Evolutionary conservation across 2,113 vertebrate species (phyloP), one percentile per base, ranked within the genome.

Genomic region (Oncorhynchus gorbuscha): DNA sequence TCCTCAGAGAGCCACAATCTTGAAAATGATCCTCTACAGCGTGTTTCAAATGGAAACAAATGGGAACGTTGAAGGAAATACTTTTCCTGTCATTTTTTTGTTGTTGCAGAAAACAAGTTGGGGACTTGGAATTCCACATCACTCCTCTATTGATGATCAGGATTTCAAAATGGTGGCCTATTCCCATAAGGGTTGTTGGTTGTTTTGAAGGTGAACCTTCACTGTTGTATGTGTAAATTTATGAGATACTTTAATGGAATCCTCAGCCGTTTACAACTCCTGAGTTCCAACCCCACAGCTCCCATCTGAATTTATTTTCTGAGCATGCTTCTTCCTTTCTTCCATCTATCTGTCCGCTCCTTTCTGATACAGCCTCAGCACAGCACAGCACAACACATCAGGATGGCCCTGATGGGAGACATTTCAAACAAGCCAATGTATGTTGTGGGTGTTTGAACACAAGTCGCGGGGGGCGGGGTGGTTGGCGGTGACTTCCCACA

Each of bases 361-460:
- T 62, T n/a, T 62, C 20, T 62, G 59, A 62, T 62, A n/a, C n/a
- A 62, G n/a, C n/a, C 59, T 16, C 20, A 62, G 59, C 59, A 62
- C 72, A 62, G 59, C 59, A 62, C 72, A 86, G 80, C 83, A 75
- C 18, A 61, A 22, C 20, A 61, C 76, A 86, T 81, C 83, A 73
- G 79, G 28, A 77, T 74, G 8, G 71, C 76, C 84, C 82, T 83
- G 83, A 87, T 73, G 85, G 83, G 83, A 88, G 83, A 80, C 76
- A 74, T 88, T 88, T 86, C 79, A 86, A 85, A 85, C 76, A 79
- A 77, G 79, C 74, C 77, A n/a, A 70, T 79, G 79, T 73, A 82
- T 80, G 85, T 86, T 83, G 75, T 55, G 76, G 76, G 20, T 62
- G 59, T 62, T 62, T 62, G 59, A 62, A 62, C 59, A 62, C 59